Evolutionary conservation across 2,797 vertebrate species (phyloP).

Genomic region (Myripristis murdjan): DNA sequence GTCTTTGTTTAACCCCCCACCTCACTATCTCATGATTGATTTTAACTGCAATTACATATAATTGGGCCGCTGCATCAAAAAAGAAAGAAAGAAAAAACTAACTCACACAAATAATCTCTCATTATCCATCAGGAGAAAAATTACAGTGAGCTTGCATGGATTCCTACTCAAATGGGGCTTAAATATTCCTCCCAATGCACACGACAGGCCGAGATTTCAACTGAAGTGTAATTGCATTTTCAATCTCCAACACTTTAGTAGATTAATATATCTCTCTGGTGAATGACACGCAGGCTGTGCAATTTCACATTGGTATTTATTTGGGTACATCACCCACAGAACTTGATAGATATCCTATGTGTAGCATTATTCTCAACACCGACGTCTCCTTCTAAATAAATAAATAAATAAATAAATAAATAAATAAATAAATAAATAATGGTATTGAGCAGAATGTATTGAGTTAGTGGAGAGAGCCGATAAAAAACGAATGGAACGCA

Average conservation of each 20-base stretch:
- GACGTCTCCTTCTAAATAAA: neutral
- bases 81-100: too few relatives aligned
- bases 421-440: too few relatives aligned
- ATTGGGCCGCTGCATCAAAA: constrained; percentile 53
- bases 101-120: constrained; percentile 34
- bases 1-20: neutral
- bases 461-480: neutral
- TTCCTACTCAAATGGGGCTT: constrained; percentile 28
- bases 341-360: neutral
- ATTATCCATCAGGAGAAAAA: constrained; percentile 42
- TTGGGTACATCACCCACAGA: neutral
- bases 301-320: neutral
- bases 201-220: constrained; percentile 19
- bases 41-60: constrained; percentile 53
- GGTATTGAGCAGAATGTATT: neutral
- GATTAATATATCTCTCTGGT: constrained; percentile 5
- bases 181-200: constrained; percentile 10
- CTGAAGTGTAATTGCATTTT: constrained; percentile 32
- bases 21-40: constrained; percentile 1
- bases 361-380: neutral
- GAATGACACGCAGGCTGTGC: neutral
- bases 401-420: too few relatives aligned
- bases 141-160: constrained; percentile 24
- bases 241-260: constrained; percentile 1
- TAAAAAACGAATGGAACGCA: neutral